phyloP scores from a whole-genome alignment of 2,113 vertebrate species.

The Orientallactaga bullata region DNA sequence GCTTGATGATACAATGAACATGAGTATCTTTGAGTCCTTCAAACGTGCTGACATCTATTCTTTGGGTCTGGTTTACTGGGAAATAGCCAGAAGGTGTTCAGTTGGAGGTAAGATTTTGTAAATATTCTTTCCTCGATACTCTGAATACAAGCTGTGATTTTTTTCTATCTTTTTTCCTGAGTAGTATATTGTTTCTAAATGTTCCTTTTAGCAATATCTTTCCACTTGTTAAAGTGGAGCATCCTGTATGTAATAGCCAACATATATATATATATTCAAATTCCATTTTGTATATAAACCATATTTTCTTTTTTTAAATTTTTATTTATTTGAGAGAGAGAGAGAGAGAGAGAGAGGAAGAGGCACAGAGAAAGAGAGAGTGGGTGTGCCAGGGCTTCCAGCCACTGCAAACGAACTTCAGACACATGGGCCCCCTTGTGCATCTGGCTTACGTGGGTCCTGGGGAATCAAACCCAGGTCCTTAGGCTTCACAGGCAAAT shows the following conservation, averaged over 20 bases:
- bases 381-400: no score
- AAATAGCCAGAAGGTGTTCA: conserved; percentile 95
- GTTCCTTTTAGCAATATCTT: conserved; percentile 24
- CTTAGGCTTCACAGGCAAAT: no score
- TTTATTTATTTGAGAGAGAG: no score
- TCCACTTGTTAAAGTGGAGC: background rate
- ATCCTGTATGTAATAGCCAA: background rate
- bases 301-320: no score
- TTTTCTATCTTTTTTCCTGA: conserved; percentile 6
- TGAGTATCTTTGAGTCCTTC: conserved; percentile 95
- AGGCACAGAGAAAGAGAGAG: no score
- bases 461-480: no score
- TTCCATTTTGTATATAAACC: no score
- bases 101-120: conserved; percentile 90
- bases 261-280: no score
- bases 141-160: background rate
- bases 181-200: conserved; percentile 9
- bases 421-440: no score
- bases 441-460: no score
- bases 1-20: conserved; percentile 96
- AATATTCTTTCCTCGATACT: conserved; percentile 9
- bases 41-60: conserved; percentile 98
- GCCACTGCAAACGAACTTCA: no score
- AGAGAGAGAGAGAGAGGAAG: no score
- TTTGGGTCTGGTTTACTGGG: conserved; percentile 97